A percentile compares a stretch with the other conserved stretches of the same genome.
phyloP scores from a whole-genome alignment of 2,888 invertebrate species.

The Plemyria rubiginata region DNA sequence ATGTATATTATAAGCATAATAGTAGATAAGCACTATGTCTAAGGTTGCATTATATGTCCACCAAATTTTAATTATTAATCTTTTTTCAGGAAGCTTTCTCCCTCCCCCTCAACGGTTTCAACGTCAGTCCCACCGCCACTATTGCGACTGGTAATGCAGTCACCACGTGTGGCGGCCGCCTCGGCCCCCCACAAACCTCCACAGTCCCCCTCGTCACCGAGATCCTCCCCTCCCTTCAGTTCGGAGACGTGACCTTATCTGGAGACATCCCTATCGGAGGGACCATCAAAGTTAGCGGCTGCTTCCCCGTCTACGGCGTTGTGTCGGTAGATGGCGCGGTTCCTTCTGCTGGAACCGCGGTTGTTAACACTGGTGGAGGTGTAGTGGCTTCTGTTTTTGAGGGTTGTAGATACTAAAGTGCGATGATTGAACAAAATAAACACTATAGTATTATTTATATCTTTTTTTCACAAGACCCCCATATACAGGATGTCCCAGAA shows the following conservation, averaged over 20 bases:
- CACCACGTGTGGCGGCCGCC: conserved; percentile 38
- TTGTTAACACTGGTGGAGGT: conserved; percentile 58
- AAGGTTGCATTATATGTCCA: too few species aligned
- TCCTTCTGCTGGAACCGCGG: conserved; percentile 64
- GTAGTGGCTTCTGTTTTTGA: conserved; percentile 35
- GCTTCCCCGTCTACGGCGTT: conserved; percentile 72
- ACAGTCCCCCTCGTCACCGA: conserved; percentile 66
- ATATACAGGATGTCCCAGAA: too few species aligned
- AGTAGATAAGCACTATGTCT: too few species aligned
- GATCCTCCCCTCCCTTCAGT: conserved; percentile 62
- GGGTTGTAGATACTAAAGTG: conserved; percentile 21
- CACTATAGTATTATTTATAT: too few species aligned
- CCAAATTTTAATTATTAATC: background rate
- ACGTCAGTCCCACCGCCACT: conserved; percentile 26
- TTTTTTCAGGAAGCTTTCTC: conserved; percentile 43
- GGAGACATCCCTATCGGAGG: conserved; percentile 71
- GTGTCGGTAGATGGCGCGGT: conserved; percentile 66
- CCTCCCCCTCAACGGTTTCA: conserved; percentile 42
- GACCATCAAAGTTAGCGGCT: conserved; percentile 65
- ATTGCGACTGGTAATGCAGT: conserved; percentile 40
- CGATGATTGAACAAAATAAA: too few species aligned
- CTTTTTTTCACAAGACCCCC: too few species aligned
- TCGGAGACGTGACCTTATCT: conserved; percentile 64
- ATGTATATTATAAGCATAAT: too few species aligned
- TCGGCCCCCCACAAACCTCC: conserved; percentile 41